Evolutionary conservation across 2,113 vertebrate species (phyloP).

Genomic region (Malurus melanocephalus): DNA sequence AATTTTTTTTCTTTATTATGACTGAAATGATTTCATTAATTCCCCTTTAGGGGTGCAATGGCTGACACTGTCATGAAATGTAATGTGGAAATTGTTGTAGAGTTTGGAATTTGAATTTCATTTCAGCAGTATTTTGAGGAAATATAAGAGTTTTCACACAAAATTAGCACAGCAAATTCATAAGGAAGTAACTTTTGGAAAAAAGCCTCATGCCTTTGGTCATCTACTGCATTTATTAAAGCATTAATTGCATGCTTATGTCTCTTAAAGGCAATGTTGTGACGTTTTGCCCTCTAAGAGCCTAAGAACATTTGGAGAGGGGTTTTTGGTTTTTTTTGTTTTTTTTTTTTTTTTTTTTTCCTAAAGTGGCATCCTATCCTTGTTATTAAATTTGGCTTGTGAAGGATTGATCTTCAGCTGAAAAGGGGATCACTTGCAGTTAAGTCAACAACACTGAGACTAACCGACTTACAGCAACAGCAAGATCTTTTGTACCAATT

Average conservation of each 20-base stretch:
- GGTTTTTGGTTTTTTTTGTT: background rate
- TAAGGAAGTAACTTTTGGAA: background rate
- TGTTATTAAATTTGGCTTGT: background rate
- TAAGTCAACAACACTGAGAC: background rate
- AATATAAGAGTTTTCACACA: background rate
- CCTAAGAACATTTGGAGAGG: background rate
- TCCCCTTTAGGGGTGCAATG: background rate
- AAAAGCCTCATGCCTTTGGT: background rate
- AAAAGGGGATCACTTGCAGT: background rate
- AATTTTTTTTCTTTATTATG: background rate
- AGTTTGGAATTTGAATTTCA: background rate
- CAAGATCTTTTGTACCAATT: background rate
- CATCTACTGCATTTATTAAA: background rate
- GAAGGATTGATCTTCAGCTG: background rate
- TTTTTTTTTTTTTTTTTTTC: background rate
- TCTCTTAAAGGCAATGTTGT: background rate
- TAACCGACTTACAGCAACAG: background rate
- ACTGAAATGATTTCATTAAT: background rate
- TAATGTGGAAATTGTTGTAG: background rate
- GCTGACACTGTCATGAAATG: background rate
- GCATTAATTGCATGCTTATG: background rate
- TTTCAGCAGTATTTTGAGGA: background rate
- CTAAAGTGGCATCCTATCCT: background rate
- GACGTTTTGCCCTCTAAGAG: background rate
- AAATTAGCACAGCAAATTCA: background rate